Base-by-base conservation (phyloP, 2,113 vertebrate species). In the Erythrolamprus reginae region DNA sequence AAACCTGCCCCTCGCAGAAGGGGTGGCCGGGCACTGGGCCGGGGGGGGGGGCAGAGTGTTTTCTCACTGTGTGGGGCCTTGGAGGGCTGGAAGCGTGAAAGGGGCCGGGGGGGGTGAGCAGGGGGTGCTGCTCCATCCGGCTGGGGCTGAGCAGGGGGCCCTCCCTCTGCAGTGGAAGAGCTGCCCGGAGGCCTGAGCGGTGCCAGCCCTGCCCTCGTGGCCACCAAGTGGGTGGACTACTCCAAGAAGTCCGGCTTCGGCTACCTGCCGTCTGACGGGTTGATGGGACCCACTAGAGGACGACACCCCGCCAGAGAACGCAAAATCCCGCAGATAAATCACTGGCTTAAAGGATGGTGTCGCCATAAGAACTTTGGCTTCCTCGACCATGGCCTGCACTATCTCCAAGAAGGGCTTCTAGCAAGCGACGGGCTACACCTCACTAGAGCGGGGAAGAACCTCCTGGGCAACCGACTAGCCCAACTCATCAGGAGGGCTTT, bases 231-330 rank as follows among this genome's bases (percentile, higher is more conserved):
- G 98, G 98, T 98, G 3, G 98, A 98, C 89, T 98, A 98, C 90
- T 98, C 98, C 52, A 98, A 98, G 95, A 98, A 98, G 93, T 98
- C 98, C 0, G 97, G 98, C 24, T 98, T 98, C 52, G 98, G 98
- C 90, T 98, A 98, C 94, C 97, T 98, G 94, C 97, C 98, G 7
- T 98, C 97, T 0, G 97, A 98, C 28, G 96, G 98, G 89, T 97
- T 1, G 98, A 98, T 10, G 98, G 98, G 70, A 98, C 97, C 17
- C 98, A 98, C n/a, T n/a, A n/a, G n/a, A n/a, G n/a, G n/a, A n/a
- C n/a, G n/a, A n/a, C n/a, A n/a, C n/a, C n/a, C n/a, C n/a, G n/a
- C n/a, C n/a, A n/a, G n/a, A n/a, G n/a, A n/a, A n/a, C n/a, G n/a
- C n/a, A n/a, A n/a, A n/a, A n/a, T n/a, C n/a, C n/a, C n/a, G n/a